Percentiles rank a stretch among this genome's conserved stretches.
Evolutionary conservation across 2,888 invertebrate species (phyloP).

Genomic region (Sepioteuthis lessoniana): DNA sequence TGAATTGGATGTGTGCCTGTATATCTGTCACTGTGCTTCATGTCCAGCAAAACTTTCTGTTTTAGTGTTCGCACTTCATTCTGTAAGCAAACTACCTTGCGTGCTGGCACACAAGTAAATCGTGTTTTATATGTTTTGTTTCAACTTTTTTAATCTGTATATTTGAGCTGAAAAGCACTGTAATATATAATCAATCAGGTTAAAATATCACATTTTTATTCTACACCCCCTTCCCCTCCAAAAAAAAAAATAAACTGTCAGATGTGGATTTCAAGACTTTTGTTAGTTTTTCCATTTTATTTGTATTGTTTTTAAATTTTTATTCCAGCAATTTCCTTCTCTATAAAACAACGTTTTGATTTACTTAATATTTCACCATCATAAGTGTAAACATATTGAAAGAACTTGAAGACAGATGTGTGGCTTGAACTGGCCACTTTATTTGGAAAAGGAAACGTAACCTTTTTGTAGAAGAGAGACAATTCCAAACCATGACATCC

Average conservation of each 20-base stretch:
- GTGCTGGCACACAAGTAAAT: constrained; percentile 33
- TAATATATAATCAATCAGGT: background rate
- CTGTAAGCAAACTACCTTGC: constrained; percentile 11
- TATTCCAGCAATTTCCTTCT: background rate
- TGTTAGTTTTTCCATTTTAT: background rate
- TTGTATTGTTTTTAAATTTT: background rate
- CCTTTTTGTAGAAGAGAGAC: too few species aligned
- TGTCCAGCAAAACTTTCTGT: background rate
- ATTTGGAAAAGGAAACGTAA: too few species aligned
- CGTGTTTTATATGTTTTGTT: background rate
- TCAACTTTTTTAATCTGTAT: constrained; percentile 14
- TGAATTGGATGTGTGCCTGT: background rate
- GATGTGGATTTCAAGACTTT: background rate
- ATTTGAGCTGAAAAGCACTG: constrained; percentile 40
- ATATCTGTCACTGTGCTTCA: background rate
- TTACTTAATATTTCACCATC: background rate
- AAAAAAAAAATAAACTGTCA: background rate
- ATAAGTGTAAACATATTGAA: too few species aligned
- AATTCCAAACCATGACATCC: too few species aligned
- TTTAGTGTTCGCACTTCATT: constrained; percentile 8
- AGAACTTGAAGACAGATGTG: too few species aligned
- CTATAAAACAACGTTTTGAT: background rate
- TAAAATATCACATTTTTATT: constrained; percentile 41
- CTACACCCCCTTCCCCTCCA: background rate
- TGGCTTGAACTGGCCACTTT: too few species aligned